Evolutionary conservation across 2,113 vertebrate genomes (phyloP).

Genomic region (Psammodynastes pulverulentus): DNA sequence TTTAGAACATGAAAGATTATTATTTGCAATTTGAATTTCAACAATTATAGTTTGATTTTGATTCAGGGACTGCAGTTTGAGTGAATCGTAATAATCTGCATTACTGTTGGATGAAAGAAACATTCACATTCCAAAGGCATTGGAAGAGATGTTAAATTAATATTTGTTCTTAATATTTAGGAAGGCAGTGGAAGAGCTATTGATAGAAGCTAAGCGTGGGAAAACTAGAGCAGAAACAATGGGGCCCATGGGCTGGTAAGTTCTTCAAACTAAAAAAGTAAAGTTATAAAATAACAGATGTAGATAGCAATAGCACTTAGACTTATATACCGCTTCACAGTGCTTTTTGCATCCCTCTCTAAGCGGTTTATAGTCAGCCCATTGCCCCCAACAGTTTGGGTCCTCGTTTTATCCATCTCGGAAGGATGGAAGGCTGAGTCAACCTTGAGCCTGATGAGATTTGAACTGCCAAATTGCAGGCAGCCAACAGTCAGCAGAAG

Average conservation of each 20-base stretch:
- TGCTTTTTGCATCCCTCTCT: no score
- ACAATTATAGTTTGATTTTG: neutral
- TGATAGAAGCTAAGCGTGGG: constrained; percentile 90
- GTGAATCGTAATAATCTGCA: neutral
- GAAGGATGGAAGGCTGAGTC: no score
- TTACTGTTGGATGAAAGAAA: neutral
- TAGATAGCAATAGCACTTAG: neutral
- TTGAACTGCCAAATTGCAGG: no score
- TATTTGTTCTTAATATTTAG: constrained; percentile 63
- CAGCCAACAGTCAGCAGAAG: no score
- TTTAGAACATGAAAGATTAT: neutral
- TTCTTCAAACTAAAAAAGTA: no score
- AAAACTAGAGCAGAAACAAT: constrained; percentile 86
- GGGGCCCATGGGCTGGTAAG: no score
- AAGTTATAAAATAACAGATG: neutral
- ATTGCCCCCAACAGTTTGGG: no score
- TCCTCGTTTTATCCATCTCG: no score
- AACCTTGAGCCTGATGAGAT: no score
- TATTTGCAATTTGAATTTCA: neutral
- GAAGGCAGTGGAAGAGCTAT: constrained; percentile 92
- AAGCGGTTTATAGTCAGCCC: no score
- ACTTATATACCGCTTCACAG: no score
- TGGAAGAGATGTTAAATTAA: constrained; percentile 10
- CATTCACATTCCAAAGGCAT: neutral
- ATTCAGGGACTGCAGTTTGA: neutral